Evolutionary conservation across 2,113 vertebrate species (phyloP).

Genomic region (Lagopus muta): DNA sequence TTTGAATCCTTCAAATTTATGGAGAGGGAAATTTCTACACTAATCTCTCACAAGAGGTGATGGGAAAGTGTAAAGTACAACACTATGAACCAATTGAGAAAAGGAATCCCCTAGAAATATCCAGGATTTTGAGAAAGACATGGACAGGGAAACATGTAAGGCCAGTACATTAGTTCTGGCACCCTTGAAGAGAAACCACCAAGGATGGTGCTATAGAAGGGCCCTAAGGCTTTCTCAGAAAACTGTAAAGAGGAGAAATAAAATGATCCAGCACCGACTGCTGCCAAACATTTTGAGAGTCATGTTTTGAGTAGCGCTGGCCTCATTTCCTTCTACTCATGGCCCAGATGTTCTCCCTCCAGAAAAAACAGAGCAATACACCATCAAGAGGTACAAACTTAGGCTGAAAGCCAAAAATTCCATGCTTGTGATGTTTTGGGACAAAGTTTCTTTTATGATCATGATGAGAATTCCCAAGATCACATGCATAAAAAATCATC

Average conservation of each 20-base stretch:
- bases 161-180: neutral
- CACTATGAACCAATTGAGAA: neutral
- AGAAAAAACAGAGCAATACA: constrained; percentile 53
- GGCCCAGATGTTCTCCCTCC: constrained; percentile 46
- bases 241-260: neutral
- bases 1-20: neutral
- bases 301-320: constrained; percentile 35
- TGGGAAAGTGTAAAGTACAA: neutral
- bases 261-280: neutral
- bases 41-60: neutral
- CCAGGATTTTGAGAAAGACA: neutral
- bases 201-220: neutral
- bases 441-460: neutral
- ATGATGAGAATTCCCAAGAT: neutral
- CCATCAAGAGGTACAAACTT: neutral
- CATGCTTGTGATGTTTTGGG: neutral
- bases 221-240: neutral
- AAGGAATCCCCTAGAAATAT: neutral
- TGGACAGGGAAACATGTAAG: neutral
- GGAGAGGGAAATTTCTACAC: neutral
- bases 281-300: constrained; percentile 28
- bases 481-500: neutral
- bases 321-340: constrained; percentile 49
- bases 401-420: constrained; percentile 28
- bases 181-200: neutral